A percentile compares a stretch with the other conserved stretches of the same genome.
phyloP scores from a whole-genome alignment of 2,888 invertebrate species.

The Coelogynopora nodosa region DNA sequence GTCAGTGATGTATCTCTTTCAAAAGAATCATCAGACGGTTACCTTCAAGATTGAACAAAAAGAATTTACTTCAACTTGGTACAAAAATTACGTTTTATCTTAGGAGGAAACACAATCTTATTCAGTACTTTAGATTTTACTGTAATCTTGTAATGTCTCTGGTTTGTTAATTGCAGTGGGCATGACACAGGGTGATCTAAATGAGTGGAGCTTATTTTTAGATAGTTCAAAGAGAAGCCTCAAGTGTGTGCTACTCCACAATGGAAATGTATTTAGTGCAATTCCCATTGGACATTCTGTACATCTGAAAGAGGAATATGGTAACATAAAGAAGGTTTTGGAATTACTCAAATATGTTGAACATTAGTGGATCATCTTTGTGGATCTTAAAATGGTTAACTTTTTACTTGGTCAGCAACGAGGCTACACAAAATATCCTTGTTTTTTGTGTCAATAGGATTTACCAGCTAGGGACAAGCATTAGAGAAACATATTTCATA shows the following conservation, averaged over 20 bases:
- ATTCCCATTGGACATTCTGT: conserved; percentile 29
- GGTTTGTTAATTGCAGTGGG: neutral
- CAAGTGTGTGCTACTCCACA: conserved; percentile 27
- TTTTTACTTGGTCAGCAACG: too few relatives aligned
- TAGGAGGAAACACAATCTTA: neutral
- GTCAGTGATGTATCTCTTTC: neutral
- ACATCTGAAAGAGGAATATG: conserved; percentile 4
- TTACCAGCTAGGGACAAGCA: neutral
- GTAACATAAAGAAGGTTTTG: conserved; percentile 13
- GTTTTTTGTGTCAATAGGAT: conserved; percentile 16
- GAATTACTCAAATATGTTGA: neutral
- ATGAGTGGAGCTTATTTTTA: conserved; percentile 26
- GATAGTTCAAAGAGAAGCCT: conserved; percentile 22
- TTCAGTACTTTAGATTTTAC: conserved; percentile 7
- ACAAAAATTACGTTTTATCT: conserved; percentile 11
- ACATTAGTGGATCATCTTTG: conserved; percentile 4
- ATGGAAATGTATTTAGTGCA: neutral
- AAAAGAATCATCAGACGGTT: conserved; percentile 23
- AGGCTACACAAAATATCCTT: conserved; percentile 26
- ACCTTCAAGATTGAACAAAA: neutral
- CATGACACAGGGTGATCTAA: neutral
- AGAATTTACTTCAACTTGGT: conserved; percentile 21
- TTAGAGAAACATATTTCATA: neutral
- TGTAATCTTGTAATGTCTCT: neutral
- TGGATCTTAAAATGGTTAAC: conserved; percentile 1